Conservation (phyloP, 2,113 vertebrate species). For the Pseudorectes ferrugineus region DNA sequence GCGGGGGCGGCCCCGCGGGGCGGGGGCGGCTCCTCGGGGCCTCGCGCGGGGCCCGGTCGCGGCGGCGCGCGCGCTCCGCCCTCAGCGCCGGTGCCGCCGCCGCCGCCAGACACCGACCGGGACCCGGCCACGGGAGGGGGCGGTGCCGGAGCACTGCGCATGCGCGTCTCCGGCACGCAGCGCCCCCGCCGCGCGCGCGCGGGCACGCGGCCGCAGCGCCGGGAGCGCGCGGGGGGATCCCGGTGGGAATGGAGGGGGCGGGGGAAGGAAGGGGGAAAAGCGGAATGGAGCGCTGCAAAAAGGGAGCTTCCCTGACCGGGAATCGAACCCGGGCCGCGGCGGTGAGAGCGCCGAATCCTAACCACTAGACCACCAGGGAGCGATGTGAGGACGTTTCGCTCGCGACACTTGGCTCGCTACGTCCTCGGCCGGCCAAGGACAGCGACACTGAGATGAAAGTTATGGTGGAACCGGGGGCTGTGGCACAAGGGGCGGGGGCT, state of each 20-base stretch:
- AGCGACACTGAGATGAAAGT: fast-evolving
- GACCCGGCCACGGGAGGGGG: no score
- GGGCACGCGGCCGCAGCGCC: background rate
- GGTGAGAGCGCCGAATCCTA: constrained; percentile 83
- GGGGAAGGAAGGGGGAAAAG: background rate
- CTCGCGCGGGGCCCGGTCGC: no score
- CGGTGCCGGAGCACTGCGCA: background rate
- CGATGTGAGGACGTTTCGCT: fast-evolving
- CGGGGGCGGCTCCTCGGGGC: no score
- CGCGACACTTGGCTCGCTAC: fast-evolving
- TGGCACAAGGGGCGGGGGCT: background rate
- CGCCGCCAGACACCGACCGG: no score
- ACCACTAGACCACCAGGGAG: constrained; percentile 79
- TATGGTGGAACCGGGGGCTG: background rate
- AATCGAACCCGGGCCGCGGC: constrained; percentile 81
- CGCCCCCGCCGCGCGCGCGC: background rate
- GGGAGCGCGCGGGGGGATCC: background rate
- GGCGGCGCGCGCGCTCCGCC: no score
- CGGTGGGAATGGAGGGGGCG: background rate
- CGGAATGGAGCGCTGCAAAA: background rate
- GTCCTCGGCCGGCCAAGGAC: fast-evolving
- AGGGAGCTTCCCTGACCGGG: constrained; percentile 54
- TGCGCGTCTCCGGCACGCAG: background rate
- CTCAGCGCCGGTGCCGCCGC: no score
- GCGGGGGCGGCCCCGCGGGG: no score